A percentile compares a stretch with the other conserved stretches of the same genome.
These are phyloP conservation scores for Chorisops tibialis DNA, from an alignment of 2,888 invertebrate genomes.

Conservation along the genomic window DNA sequence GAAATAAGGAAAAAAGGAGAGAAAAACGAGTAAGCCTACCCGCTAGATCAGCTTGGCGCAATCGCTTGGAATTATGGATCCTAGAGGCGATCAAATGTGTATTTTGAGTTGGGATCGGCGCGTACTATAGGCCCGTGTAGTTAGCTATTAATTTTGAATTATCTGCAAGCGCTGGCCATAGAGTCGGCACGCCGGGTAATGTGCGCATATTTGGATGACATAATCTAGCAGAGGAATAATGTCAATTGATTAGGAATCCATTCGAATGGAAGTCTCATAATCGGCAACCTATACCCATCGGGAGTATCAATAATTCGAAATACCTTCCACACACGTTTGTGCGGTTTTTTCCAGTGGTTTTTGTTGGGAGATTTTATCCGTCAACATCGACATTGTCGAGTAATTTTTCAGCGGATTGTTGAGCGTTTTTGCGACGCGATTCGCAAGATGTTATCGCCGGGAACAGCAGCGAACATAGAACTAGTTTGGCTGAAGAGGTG, in stretches of 20 bases:
- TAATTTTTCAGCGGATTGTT: conserved; percentile 32
- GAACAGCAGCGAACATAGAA: neutral
- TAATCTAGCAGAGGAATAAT: conserved; percentile 28
- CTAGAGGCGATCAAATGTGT: no score
- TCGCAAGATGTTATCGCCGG: conserved; percentile 27
- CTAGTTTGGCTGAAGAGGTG: conserved; percentile 5
- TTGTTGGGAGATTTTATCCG: conserved; percentile 32
- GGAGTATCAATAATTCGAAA: conserved; percentile 25
- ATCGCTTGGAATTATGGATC: conserved; percentile 10
- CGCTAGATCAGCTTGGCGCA: no score
- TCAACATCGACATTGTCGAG: conserved; percentile 33
- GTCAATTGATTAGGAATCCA: conserved; percentile 30
- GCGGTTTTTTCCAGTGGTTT: neutral
- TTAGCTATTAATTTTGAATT: conserved; percentile 20
- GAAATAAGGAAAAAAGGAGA: neutral
- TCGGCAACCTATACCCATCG: conserved; percentile 17
- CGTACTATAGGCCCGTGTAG: conserved; percentile 7
- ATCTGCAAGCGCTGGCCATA: conserved; percentile 18
- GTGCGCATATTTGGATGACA: conserved; percentile 30
- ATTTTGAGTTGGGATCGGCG: neutral
- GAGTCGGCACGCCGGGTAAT: neutral
- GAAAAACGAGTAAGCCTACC: neutral
- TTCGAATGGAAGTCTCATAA: conserved; percentile 12
- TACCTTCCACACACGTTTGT: conserved; percentile 27
- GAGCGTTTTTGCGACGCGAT: conserved; percentile 25